Evolutionary conservation across 2,888 invertebrate species (phyloP), one percentile per base, ranked within the genome.

Genomic region (Cephus sareptanus): DNA sequence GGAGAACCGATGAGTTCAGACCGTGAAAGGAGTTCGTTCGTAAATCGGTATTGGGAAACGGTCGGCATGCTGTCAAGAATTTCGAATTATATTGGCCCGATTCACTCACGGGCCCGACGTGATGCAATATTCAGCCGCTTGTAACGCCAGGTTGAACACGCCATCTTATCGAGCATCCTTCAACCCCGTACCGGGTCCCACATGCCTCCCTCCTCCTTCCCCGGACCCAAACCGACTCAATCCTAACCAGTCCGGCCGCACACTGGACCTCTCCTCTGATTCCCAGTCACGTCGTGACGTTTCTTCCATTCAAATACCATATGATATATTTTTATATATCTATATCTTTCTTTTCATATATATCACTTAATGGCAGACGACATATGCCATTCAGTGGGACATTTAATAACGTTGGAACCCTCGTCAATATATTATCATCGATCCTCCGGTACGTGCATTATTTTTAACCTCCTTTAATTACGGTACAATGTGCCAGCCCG

Each of bases 21-120:
- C 9, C 23, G 56, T 56, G 56, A 56, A 56, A 56, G 56, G 56
- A 56, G 56, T 56, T 56, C 56, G 23, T 23, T 56, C 23, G 56
- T 56, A 56, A 56, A 56, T 56, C 56, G 56, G 56, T 56, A 56
- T 56, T 15, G 56, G 56, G 56, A 56, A 56, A 56, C 56, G 56
- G 56, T 23, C 56, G 23, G 56, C 23, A 56, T 56, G 56, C 56
- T 23, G 56, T 56, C 56, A 56, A 56, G 56, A 56, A 56, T 56
- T 56, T 56, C 23, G 56, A 56, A 23, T 56, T 56, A 56, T 56
- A 34, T 71, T 34, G 71, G 13, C 71, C 15, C 71, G 33, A 71
- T 71, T 71, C 71, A 71, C 71, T 71, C 71, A 34, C 71, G 71
- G 56, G 34, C 71, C 31, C 71, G 71, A 71, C 71, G 71, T 71